phyloP scores from a whole-genome alignment of 2,797 vertebrate genomes.

The Phylloscopus collybita region DNA sequence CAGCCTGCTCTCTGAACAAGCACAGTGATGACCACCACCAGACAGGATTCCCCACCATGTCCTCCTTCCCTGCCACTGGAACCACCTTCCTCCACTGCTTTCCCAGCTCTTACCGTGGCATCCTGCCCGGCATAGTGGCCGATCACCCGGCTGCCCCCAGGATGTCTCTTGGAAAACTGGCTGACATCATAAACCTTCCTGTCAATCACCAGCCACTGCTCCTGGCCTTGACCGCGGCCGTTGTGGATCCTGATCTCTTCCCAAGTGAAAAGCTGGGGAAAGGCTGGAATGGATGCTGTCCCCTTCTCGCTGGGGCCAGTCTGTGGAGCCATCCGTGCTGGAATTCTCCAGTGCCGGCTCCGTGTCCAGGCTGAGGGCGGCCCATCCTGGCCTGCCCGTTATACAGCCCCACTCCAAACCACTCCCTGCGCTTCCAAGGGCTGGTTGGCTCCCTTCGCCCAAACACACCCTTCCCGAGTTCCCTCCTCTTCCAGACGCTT shows the following conservation, averaged over 20 bases:
- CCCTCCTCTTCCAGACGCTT: neutral
- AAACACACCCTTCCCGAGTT: neutral
- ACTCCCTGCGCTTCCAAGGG: neutral
- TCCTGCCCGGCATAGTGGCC: slow-evolving; percentile 63
- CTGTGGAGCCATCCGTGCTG: neutral
- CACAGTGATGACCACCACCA: rapidly evolving
- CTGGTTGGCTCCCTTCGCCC: neutral
- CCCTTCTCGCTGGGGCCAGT: neutral
- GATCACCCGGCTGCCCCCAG: slow-evolving; percentile 43
- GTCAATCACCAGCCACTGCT: slow-evolving; percentile 59
- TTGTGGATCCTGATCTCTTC: slow-evolving; percentile 23
- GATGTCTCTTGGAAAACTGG: slow-evolving; percentile 2
- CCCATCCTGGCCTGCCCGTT: neutral
- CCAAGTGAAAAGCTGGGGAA: slow-evolving; percentile 50
- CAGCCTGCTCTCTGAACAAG: neutral
- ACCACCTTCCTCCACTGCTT: neutral
- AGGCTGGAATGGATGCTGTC: neutral
- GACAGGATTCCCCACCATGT: neutral
- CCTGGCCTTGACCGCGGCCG: neutral
- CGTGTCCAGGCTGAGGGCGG: neutral
- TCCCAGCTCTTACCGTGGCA: slow-evolving; percentile 52
- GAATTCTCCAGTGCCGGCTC: rapidly evolving
- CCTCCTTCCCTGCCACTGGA: neutral
- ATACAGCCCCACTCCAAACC: neutral
- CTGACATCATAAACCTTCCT: slow-evolving; percentile 56